Conservation (phyloP, 2,113 vertebrate species). For the Connochaetes taurinus region DNA sequence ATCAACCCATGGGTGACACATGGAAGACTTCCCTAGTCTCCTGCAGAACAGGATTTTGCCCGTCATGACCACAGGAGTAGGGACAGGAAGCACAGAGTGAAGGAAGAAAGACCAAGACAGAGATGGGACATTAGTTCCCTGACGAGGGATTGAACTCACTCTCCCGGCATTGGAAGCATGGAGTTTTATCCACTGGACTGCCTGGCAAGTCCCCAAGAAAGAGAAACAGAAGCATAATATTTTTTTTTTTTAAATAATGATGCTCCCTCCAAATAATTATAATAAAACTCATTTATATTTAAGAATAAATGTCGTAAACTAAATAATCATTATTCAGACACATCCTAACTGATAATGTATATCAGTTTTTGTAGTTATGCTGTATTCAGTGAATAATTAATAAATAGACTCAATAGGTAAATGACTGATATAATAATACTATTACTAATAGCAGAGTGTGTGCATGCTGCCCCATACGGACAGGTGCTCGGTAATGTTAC, state of each 20-base stretch:
- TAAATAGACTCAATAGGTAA: neutral
- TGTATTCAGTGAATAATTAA: neutral
- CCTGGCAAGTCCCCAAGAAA: neutral
- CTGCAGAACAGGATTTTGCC: neutral
- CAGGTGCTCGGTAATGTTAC: too few relatives aligned
- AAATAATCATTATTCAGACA: neutral
- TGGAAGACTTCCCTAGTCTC: neutral
- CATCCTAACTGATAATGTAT: neutral
- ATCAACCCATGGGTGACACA: neutral
- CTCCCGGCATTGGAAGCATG: neutral
- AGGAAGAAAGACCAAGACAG: neutral
- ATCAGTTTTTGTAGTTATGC: neutral
- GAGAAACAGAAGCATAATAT: neutral
- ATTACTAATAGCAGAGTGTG: neutral
- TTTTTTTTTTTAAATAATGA: neutral
- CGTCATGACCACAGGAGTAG: neutral
- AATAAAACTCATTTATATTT: neutral
- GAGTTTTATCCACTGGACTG: neutral
- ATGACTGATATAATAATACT: neutral
- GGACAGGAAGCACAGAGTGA: neutral
- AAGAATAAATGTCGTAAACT: neutral
- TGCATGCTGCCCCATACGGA: rapidly evolving
- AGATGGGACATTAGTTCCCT: neutral
- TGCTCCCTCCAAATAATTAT: neutral
- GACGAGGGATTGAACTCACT: too few relatives aligned